Evolutionary conservation across 2,113 vertebrate genomes (phyloP).

Genomic region (Microcebus ravelobensis): DNA sequence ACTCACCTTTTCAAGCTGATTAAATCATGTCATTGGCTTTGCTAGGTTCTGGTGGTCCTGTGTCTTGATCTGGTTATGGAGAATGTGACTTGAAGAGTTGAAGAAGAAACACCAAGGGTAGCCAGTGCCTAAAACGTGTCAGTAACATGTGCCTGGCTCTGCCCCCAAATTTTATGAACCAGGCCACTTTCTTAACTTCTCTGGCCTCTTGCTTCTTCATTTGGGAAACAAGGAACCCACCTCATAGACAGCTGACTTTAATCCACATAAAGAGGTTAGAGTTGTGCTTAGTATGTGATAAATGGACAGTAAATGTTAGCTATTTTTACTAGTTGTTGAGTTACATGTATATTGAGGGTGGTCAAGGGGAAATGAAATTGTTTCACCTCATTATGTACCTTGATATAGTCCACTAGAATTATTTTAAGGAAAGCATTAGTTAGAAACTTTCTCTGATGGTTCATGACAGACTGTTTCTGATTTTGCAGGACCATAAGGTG

Average conservation of each 20-base stretch:
- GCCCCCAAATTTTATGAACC: not conserved
- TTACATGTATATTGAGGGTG: not conserved
- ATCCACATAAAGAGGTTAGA: not conserved
- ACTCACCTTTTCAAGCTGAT: not conserved
- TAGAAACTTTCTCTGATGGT: not conserved
- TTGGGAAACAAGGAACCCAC: not conserved
- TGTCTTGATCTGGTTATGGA: not conserved
- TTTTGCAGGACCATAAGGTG: not conserved
- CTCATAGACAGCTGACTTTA: not conserved
- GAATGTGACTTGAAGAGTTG: not conserved
- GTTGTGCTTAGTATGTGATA: not conserved
- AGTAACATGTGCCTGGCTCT: not conserved
- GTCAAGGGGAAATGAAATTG: not conserved
- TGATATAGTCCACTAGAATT: not conserved
- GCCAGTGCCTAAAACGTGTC: not conserved
- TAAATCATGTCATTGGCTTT: not conserved
- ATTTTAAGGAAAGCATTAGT: not conserved
- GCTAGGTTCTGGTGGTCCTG: not conserved
- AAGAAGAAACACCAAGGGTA: not conserved
- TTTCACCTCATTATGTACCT: not conserved
- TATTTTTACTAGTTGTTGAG: not conserved
- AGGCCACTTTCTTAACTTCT: not conserved
- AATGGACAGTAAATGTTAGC: not conserved
- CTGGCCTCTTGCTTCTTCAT: not conserved
- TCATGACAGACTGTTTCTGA: not conserved